phyloP scores from a whole-genome alignment of 2,113 vertebrate genomes.

The Lamprotornis superbus region DNA sequence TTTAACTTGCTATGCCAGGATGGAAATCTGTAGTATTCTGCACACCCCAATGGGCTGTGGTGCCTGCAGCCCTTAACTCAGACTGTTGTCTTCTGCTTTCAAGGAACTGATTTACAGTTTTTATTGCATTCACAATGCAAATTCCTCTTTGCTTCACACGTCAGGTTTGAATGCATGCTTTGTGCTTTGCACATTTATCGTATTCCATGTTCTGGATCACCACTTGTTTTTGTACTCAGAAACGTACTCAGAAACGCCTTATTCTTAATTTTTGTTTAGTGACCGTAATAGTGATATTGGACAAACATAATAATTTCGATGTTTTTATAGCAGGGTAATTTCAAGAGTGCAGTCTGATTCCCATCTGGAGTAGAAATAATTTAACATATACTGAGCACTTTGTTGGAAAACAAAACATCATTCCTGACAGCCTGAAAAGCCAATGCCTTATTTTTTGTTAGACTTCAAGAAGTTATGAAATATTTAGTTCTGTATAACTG shows the following conservation, averaged over 20 bases:
- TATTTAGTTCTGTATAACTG: conserved; percentile 7
- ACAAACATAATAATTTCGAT: conserved; percentile 5
- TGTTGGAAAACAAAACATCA: background rate
- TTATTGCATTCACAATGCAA: conserved; percentile 28
- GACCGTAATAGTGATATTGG: background rate
- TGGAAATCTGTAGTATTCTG: conserved; percentile 29
- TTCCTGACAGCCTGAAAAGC: background rate
- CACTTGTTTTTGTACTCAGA: background rate
- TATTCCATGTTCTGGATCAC: background rate
- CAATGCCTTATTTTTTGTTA: background rate
- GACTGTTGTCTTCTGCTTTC: conserved; percentile 11
- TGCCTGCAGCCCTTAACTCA: background rate
- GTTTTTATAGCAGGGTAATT: background rate
- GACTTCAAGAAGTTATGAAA: background rate
- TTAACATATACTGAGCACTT: conserved; percentile 1
- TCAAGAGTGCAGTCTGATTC: background rate
- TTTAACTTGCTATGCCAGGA: conserved; percentile 38
- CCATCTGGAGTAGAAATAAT: conserved; percentile 11
- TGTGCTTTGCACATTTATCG: conserved; percentile 37
- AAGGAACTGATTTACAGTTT: conserved; percentile 28
- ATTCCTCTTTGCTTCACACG: conserved; percentile 26
- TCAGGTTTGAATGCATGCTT: conserved; percentile 21
- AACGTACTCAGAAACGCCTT: background rate
- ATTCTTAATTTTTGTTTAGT: background rate
- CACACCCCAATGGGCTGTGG: background rate